Conservation (phyloP, 2,888 invertebrate genomes). For the Saturnia pavonia region DNA sequence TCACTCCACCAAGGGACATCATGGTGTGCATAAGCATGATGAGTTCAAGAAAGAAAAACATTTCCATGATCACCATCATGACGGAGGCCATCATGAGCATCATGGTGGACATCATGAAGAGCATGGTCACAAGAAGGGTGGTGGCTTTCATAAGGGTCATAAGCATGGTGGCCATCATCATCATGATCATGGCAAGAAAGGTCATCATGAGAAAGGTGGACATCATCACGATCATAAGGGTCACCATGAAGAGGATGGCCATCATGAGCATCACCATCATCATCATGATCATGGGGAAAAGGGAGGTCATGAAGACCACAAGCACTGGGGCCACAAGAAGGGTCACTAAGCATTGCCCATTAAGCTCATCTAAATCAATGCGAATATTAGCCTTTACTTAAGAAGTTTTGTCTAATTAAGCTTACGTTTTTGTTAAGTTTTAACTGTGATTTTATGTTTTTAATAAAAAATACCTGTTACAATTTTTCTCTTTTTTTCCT, state of each 20-base stretch:
- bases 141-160: slow-evolving; percentile 89
- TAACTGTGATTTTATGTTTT: slow-evolving; percentile 67
- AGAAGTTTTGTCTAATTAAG: slow-evolving; percentile 60
- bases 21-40: slow-evolving; percentile 91
- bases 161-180: slow-evolving; percentile 89
- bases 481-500: slow-evolving; percentile 16
- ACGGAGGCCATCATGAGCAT: slow-evolving; percentile 89
- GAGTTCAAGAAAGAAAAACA: slow-evolving; percentile 94
- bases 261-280: slow-evolving; percentile 89
- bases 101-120: slow-evolving; percentile 90
- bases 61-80: slow-evolving; percentile 92
- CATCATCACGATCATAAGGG: slow-evolving; percentile 91
- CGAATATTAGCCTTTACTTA: slow-evolving; percentile 52
- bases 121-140: slow-evolving; percentile 91
- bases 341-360: slow-evolving; percentile 59
- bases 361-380: slow-evolving; percentile 35
- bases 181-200: slow-evolving; percentile 91
- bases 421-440: slow-evolving; percentile 36
- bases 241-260: slow-evolving; percentile 89
- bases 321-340: slow-evolving; percentile 88
- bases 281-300: slow-evolving; percentile 90
- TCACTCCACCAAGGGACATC: slow-evolving; percentile 92
- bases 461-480: slow-evolving; percentile 46
- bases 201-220: slow-evolving; percentile 89
- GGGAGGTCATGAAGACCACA: slow-evolving; percentile 90